Conservation (phyloP, 2,888 invertebrate genomes). For the Xanthorhoe designata region DNA sequence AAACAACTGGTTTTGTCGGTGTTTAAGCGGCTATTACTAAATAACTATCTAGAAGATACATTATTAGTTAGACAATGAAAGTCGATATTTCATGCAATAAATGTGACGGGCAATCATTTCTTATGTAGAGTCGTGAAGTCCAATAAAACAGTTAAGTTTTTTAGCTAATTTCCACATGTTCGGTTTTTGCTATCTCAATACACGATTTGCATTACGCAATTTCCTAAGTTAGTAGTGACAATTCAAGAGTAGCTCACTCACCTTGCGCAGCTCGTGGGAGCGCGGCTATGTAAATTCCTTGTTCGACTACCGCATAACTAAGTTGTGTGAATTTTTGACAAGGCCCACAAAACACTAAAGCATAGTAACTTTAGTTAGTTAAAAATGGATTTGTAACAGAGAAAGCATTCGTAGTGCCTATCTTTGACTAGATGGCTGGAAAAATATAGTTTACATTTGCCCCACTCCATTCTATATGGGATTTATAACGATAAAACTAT, state of each 20-base stretch:
- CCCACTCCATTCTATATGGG: too few species aligned
- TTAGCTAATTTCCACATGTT: constrained; percentile 23
- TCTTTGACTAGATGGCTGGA: too few species aligned
- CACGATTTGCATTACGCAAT: constrained; percentile 29
- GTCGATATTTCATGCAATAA: not conserved
- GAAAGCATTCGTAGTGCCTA: not conserved
- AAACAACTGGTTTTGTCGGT: constrained; percentile 28
- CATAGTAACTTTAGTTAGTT: not conserved
- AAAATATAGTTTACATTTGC: too few species aligned
- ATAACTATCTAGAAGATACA: constrained; percentile 4
- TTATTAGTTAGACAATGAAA: not conserved
- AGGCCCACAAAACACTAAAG: constrained; percentile 16
- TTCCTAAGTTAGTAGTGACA: constrained; percentile 52
- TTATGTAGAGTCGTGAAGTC: not conserved
- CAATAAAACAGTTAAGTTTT: constrained; percentile 14
- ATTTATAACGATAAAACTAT: too few species aligned
- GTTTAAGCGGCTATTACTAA: constrained; percentile 19
- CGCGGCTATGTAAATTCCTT: constrained; percentile 71
- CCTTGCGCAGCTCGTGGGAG: constrained; percentile 78
- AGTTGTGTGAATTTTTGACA: constrained; percentile 47
- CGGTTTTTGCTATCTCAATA: constrained; percentile 31
- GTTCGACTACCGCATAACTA: constrained; percentile 74
- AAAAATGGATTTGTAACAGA: not conserved
- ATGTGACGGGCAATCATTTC: not conserved
- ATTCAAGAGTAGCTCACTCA: constrained; percentile 77